Evolutionary conservation across 2,797 vertebrate genomes (phyloP).

Genomic region (Poeciliopsis infans): DNA sequence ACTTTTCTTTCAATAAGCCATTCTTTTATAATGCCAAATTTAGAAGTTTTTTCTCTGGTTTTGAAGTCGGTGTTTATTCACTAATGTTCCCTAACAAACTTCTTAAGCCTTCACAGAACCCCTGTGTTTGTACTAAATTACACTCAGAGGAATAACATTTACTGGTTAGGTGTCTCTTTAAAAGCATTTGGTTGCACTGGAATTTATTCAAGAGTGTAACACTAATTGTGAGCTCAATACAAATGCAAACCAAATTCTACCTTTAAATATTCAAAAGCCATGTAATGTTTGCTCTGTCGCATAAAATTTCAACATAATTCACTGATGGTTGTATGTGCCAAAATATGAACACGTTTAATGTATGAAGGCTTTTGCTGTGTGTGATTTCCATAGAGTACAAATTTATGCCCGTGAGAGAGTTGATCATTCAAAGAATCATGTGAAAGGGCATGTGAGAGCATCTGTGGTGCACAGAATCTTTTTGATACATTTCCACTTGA

Average conservation of each 20-base stretch:
- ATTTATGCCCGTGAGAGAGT: neutral
- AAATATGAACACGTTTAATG: neutral
- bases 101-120: neutral
- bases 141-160: neutral
- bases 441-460: conserved; percentile 12
- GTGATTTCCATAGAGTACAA: neutral
- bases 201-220: neutral
- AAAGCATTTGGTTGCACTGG: neutral
- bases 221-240: neutral
- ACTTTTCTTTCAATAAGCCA: neutral
- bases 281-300: too few species aligned
- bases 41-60: neutral
- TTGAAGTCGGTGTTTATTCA: neutral
- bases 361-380: neutral
- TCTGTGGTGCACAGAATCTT: conserved; percentile 21
- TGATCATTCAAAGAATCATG: conserved; percentile 5
- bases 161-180: neutral
- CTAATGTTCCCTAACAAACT: neutral
- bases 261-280: neutral
- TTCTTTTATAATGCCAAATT: neutral
- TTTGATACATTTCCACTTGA: conserved; percentile 29
- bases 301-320: neutral
- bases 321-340: neutral
- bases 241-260: neutral
- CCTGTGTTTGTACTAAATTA: neutral